Percentiles rank a stretch among this genome's conserved stretches.
phyloP scores from a whole-genome alignment of 1,140 invertebrate genomes.

The Ceratosolen solmsi region DNA sequence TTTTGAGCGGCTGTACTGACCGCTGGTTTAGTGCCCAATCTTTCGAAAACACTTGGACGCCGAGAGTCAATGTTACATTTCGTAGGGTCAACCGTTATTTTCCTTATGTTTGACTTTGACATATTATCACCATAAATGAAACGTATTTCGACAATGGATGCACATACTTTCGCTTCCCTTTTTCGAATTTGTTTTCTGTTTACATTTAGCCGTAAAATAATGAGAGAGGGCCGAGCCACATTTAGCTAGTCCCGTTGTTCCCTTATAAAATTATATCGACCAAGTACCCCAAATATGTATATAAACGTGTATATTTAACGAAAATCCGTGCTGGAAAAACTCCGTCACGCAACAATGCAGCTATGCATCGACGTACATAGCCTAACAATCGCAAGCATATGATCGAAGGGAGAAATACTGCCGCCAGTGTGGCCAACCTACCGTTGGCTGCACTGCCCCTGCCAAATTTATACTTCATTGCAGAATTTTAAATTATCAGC shows the following conservation, averaged over 20 bases:
- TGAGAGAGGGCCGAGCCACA: neutral
- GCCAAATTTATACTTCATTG: neutral
- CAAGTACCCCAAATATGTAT: too few species aligned
- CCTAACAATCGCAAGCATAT: conserved; percentile 41
- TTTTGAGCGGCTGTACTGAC: conserved; percentile 70
- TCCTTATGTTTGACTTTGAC: conserved; percentile 85
- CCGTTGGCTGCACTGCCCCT: neutral
- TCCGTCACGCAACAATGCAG: too few species aligned
- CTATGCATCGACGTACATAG: conserved; percentile 4
- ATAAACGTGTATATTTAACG: too few species aligned
- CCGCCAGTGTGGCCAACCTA: neutral
- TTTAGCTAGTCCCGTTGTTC: too few species aligned
- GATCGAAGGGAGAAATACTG: conserved; percentile 2
- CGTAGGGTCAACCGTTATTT: conserved; percentile 83
- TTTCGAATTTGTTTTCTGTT: conserved; percentile 29
- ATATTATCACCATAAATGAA: conserved; percentile 77
- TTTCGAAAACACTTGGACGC: conserved; percentile 85
- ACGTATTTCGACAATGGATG: conserved; percentile 70
- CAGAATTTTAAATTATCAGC: conserved; percentile 34
- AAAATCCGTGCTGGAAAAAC: too few species aligned
- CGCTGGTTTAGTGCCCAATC: conserved; percentile 83
- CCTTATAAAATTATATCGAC: too few species aligned
- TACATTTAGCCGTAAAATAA: conserved; percentile 27
- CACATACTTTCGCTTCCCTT: conserved; percentile 61
- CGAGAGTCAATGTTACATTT: conserved; percentile 79